Evolutionary conservation across 2,797 vertebrate genomes (phyloP), one percentile per base, ranked within the genome.

Genomic region (Champsocephalus esox): DNA sequence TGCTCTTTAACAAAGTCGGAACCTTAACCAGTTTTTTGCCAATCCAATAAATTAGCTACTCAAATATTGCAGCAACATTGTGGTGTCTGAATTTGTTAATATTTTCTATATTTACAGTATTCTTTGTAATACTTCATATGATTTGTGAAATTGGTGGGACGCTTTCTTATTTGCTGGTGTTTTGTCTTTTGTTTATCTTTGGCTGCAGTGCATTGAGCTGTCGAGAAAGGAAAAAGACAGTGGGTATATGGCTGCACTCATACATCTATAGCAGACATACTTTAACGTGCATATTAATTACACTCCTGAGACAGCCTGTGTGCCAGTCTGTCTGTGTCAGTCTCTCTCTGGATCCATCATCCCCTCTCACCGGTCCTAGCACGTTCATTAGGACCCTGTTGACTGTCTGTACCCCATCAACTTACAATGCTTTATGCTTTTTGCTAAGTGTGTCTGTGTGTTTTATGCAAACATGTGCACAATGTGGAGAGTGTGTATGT

Each of bases 291-390:
- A 66, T 66, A 72, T 86, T 81, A 82, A 85, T 81, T 49, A 66
- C 70, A 75, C 84, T 81, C 84, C 65, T 56, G 87, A 84, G 86
- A 89, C 76, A 5, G 38, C 13, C 50, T 66, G 72, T 80, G 78
- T 90, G 72, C 69, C 50, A 24, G 73, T 44, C 64, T 80, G 87
- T 83, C 79, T 89, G 65, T 34, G 46, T 76, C 41, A 51, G 16
- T 44, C 50, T 76, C n/a, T 79, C 49, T 72, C 38, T 86, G 48
- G 13, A 64, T 73, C 63, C 34, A 73, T 92, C 82, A 90, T 84
- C 66, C 57, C 79, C 48, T 68, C 81, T 88, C 75, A 54, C 60
- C 67, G 17, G 43, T 63, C 76, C 70, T 43, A 51, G 50, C 4
- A 14, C 8, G 2, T 61, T 69, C 70, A 57, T 83, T 76, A 83